Evolutionary conservation across 2,797 vertebrate species (phyloP).

Genomic region (Orestias chungarensis): DNA sequence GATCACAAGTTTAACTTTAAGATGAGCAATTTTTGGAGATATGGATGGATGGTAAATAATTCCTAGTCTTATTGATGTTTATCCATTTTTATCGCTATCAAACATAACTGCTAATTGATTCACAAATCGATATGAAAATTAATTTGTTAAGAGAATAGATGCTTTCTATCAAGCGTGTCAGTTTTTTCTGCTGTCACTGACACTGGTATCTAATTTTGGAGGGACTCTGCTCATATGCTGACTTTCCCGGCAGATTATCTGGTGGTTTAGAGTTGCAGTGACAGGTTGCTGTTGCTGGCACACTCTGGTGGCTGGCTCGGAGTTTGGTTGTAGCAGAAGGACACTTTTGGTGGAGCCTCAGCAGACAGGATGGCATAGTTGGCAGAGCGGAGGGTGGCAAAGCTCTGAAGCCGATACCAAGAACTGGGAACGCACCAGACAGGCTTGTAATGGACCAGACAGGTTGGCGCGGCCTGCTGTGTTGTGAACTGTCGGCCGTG

Average conservation of each 20-base stretch:
- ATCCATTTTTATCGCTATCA: not conserved
- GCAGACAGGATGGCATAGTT: constrained; percentile 77
- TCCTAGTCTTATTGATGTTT: not conserved
- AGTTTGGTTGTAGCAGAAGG: constrained; percentile 68
- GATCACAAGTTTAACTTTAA: too few relatives aligned
- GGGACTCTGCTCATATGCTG: constrained; percentile 30
- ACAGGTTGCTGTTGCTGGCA: constrained; percentile 70
- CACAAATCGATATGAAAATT: not conserved
- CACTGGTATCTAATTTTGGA: constrained; percentile 46
- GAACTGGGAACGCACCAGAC: constrained; percentile 68
- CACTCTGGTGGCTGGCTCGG: constrained; percentile 56
- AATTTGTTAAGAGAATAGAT: not conserved
- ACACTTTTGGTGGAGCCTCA: constrained; percentile 68
- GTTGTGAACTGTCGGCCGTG: constrained; percentile 31
- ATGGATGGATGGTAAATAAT: not conserved
- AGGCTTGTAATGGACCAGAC: constrained; percentile 56
- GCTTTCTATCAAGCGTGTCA: not conserved
- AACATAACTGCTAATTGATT: not conserved
- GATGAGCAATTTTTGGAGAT: too few relatives aligned
- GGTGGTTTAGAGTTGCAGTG: constrained; percentile 53
- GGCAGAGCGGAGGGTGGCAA: constrained; percentile 55
- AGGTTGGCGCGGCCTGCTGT: constrained; percentile 48
- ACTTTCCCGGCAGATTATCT: constrained; percentile 52
- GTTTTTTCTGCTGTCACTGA: constrained; percentile 11
- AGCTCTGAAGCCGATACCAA: constrained; percentile 42